Evolutionary conservation across 2,113 vertebrate genomes (phyloP).

Genomic region (Gnathochromis pfefferi): DNA sequence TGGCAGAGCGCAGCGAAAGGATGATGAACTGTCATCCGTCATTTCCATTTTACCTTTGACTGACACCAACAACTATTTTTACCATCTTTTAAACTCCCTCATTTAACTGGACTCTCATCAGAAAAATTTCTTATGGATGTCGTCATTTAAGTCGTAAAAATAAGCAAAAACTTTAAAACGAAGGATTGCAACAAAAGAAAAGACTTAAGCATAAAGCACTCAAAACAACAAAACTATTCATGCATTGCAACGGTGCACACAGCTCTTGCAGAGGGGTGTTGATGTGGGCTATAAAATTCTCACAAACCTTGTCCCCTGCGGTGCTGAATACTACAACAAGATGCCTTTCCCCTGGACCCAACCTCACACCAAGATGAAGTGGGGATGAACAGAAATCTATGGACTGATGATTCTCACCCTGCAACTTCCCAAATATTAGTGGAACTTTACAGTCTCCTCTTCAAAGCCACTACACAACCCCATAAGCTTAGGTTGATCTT

Average conservation of each 20-base stretch:
- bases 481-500: no score
- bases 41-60: background rate
- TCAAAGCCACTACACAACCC: background rate
- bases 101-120: background rate
- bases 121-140: background rate
- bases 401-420: background rate
- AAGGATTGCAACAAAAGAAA: background rate
- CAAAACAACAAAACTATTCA: background rate
- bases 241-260: background rate
- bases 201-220: background rate
- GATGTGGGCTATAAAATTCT: background rate
- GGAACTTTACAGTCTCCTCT: background rate
- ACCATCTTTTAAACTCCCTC: background rate
- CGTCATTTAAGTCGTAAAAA: background rate
- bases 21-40: background rate
- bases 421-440: background rate
- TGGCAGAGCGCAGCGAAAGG: background rate
- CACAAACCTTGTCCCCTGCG: slow-evolving; percentile 4
- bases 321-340: slow-evolving; percentile 6
- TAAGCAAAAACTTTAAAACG: background rate
- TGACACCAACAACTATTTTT: background rate
- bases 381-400: background rate
- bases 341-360: background rate
- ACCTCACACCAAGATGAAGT: background rate
- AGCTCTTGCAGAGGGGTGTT: background rate